Evolutionary conservation across 1,140 invertebrate species (phyloP).

Genomic region (Lordiphosa clarofinis): DNA sequence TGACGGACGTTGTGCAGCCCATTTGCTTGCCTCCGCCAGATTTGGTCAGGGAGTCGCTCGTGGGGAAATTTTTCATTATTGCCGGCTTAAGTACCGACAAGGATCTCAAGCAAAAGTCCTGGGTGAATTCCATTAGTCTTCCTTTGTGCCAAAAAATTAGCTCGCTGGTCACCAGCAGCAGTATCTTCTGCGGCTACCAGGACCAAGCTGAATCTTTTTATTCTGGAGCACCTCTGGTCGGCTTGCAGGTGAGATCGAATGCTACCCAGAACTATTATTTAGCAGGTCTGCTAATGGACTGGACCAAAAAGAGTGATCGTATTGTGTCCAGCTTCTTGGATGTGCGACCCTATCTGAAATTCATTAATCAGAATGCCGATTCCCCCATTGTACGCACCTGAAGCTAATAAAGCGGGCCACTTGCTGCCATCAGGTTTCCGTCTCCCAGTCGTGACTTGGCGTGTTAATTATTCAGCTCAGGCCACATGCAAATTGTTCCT

Average conservation of each 20-base stretch:
- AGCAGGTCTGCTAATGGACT: slow-evolving; percentile 47
- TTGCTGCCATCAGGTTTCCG: slow-evolving; percentile 42
- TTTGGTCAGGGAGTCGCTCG: slow-evolving; percentile 34
- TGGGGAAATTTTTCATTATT: slow-evolving; percentile 43
- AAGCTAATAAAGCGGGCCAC: slow-evolving; percentile 27
- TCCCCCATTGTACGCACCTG: slow-evolving; percentile 28
- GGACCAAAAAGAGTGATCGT: slow-evolving; percentile 3
- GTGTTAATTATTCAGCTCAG: slow-evolving; percentile 63
- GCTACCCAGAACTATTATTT: slow-evolving; percentile 44
- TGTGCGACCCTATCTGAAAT: slow-evolving; percentile 43
- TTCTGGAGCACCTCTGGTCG: slow-evolving; percentile 48
- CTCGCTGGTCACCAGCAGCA: slow-evolving; percentile 33
- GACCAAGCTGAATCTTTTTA: slow-evolving; percentile 13
- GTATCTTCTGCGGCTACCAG: slow-evolving; percentile 45
- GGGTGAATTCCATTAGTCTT: slow-evolving; percentile 46
- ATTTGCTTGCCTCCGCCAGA: slow-evolving; percentile 52
- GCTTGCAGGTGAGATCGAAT: slow-evolving; percentile 41
- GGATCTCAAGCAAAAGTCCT: slow-evolving; percentile 32
- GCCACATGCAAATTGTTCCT: slow-evolving; percentile 68
- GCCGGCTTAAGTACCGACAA: slow-evolving; percentile 26
- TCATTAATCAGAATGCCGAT: slow-evolving; percentile 47
- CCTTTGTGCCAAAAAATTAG: slow-evolving; percentile 26
- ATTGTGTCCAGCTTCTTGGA: slow-evolving; percentile 47
- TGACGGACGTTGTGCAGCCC: slow-evolving; percentile 45
- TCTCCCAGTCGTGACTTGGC: slow-evolving; percentile 16